Conservation (phyloP, 1,140 invertebrate species). For the Trichomalopsis sarcophagae region DNA sequence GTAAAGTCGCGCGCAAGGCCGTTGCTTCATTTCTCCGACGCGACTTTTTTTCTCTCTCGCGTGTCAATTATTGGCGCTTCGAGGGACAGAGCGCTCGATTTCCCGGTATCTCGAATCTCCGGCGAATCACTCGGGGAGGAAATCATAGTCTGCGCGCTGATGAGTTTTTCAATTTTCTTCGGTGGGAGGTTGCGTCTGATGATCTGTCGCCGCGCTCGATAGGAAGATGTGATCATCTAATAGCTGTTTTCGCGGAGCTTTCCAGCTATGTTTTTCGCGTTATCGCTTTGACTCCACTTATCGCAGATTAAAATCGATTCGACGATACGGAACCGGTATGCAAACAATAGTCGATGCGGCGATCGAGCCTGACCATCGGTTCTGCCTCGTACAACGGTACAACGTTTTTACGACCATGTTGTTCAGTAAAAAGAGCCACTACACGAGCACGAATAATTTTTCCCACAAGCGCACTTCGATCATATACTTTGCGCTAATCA, state of each 20-base stretch:
- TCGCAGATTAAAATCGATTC: too few relatives aligned
- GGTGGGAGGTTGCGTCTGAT: neutral
- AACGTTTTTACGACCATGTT: too few relatives aligned
- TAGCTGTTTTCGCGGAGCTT: too few relatives aligned
- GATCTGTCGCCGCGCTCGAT: too few relatives aligned
- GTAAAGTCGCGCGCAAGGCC: conserved; percentile 8
- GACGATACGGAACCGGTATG: too few relatives aligned
- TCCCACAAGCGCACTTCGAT: neutral
- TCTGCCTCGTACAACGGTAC: too few relatives aligned
- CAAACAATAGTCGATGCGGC: too few relatives aligned
- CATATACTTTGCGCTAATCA: neutral
- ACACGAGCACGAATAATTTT: neutral
- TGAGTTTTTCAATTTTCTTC: neutral
- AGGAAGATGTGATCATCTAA: too few relatives aligned
- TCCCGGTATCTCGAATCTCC: conserved; percentile 2
- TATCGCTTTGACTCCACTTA: too few relatives aligned
- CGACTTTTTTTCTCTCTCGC: neutral
- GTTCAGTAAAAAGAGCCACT: neutral
- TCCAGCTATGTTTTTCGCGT: too few relatives aligned
- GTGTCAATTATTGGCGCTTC: neutral
- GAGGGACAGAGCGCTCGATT: neutral
- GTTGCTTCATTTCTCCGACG: neutral
- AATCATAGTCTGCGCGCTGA: neutral
- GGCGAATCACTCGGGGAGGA: neutral
- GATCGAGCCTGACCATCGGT: too few relatives aligned